Percentiles rank a stretch among this genome's conserved stretches.
Conservation (phyloP, 1,140 invertebrate genomes). For the Cylas formicarius region DNA sequence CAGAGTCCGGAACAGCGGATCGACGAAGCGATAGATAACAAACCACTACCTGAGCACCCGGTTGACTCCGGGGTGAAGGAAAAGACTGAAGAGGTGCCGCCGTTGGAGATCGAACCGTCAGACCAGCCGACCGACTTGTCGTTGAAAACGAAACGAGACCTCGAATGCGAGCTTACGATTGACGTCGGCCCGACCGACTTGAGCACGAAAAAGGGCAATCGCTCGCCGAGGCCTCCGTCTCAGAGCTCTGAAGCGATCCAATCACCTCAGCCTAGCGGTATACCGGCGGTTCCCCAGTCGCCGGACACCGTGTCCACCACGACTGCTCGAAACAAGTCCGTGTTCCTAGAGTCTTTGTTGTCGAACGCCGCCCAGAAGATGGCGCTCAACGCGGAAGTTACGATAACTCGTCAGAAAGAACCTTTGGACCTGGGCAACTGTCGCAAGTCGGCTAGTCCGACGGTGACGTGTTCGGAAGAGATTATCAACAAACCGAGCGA, state of each 20-base stretch:
- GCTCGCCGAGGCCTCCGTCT: slow-evolving; percentile 45
- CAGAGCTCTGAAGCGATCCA: slow-evolving; percentile 55
- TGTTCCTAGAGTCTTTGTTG: slow-evolving; percentile 51
- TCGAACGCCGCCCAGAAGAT: slow-evolving; percentile 48
- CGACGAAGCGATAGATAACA: too few relatives aligned
- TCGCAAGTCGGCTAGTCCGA: slow-evolving; percentile 53
- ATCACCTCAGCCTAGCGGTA: slow-evolving; percentile 58
- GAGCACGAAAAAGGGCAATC: slow-evolving; percentile 37
- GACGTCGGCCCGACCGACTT: slow-evolving; percentile 32
- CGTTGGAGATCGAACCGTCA: too few relatives aligned
- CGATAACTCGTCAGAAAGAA: slow-evolving; percentile 54
- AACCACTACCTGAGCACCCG: background rate
- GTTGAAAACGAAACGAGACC: slow-evolving; percentile 36
- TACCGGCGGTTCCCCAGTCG: slow-evolving; percentile 53
- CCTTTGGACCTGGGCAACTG: slow-evolving; percentile 56
- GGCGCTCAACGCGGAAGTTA: slow-evolving; percentile 45
- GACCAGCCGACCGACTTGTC: too few relatives aligned
- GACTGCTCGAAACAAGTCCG: slow-evolving; percentile 46
- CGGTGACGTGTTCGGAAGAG: slow-evolving; percentile 55
- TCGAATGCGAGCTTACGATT: too few relatives aligned
- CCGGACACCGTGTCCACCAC: slow-evolving; percentile 48
- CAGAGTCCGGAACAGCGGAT: slow-evolving; percentile 49
- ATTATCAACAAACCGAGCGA: slow-evolving; percentile 32
- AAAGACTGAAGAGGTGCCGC: too few relatives aligned
- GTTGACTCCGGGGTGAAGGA: slow-evolving; percentile 16